Evolutionary conservation across 1,140 invertebrate species (phyloP).

Genomic region (Tetranychus urticae): DNA sequence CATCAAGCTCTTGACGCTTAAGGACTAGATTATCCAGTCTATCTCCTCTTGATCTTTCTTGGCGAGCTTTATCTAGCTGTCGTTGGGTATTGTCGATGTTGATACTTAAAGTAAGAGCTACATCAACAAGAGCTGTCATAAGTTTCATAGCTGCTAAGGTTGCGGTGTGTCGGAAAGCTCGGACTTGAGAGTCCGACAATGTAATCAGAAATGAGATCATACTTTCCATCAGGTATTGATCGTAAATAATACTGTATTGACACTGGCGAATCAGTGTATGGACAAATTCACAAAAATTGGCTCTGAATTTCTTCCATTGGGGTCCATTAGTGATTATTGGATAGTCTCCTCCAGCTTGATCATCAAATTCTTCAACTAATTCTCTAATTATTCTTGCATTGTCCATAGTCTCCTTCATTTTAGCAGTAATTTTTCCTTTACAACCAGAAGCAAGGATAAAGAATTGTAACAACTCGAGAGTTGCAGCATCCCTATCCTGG

Average conservation of each 20-base stretch:
- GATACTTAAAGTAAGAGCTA: conserved; percentile 77
- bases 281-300: conserved; percentile 93
- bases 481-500: conserved; percentile 50
- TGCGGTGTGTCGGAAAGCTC: conserved; percentile 93
- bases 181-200: conserved; percentile 81
- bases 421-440: conserved; percentile 74
- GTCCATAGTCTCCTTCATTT: conserved; percentile 75
- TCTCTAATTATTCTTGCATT: conserved; percentile 87
- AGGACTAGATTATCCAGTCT: conserved; percentile 69
- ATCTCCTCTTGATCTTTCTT: conserved; percentile 44
- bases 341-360: conserved; percentile 93
- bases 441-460: conserved; percentile 94
- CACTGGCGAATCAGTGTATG: conserved; percentile 88
- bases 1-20: conserved; percentile 74
- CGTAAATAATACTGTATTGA: conserved; percentile 97
- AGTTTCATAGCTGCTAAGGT: conserved; percentile 98
- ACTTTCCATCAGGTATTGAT: conserved; percentile 97
- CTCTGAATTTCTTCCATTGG: conserved; percentile 87
- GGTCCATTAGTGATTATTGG: conserved; percentile 89
- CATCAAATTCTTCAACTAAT: conserved; percentile 99
- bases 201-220: conserved; percentile 90
- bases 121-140: conserved; percentile 95
- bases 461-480: conserved; percentile 90
- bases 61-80: conserved; percentile 89
- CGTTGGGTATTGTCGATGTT: conserved; percentile 90